A percentile compares a stretch with the other conserved stretches of the same genome.
Evolutionary conservation across 2,888 invertebrate genomes (phyloP).

Genomic region (Adelphocoris suturalis): DNA sequence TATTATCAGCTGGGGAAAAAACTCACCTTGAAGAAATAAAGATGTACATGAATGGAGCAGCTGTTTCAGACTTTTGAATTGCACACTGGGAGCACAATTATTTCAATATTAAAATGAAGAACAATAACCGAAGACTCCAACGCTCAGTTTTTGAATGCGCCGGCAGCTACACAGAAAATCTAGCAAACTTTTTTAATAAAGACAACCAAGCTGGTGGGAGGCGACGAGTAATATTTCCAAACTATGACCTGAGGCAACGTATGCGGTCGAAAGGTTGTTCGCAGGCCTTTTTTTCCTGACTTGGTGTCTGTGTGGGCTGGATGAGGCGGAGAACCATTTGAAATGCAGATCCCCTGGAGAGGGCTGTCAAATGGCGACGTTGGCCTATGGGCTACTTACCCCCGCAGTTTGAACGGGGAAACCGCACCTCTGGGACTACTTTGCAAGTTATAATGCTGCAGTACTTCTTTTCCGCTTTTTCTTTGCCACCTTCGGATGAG

Average conservation of each 20-base stretch:
- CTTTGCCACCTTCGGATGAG: neutral
- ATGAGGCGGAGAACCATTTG: neutral
- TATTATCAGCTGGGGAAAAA: no score
- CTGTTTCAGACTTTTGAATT: no score
- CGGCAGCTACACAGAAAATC: neutral
- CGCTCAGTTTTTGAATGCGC: no score
- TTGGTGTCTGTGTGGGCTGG: neutral
- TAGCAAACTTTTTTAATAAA: neutral
- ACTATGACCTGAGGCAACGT: neutral
- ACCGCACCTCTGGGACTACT: slow-evolving; percentile 8
- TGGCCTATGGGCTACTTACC: slow-evolving; percentile 24
- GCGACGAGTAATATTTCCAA: neutral
- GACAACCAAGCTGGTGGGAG: neutral
- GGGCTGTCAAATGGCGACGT: slow-evolving; percentile 2
- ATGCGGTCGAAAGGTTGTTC: slow-evolving; percentile 15
- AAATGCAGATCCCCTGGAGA: slow-evolving; percentile 22
- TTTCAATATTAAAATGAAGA: no score
- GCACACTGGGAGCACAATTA: no score
- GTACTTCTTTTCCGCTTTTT: neutral
- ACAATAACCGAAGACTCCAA: no score
- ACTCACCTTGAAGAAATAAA: no score
- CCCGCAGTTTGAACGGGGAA: neutral
- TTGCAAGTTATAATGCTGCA: slow-evolving; percentile 16
- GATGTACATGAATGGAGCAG: no score
- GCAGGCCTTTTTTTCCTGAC: neutral